phyloP scores from a whole-genome alignment of 2,113 vertebrate species.

The Oriolus oriolus region DNA sequence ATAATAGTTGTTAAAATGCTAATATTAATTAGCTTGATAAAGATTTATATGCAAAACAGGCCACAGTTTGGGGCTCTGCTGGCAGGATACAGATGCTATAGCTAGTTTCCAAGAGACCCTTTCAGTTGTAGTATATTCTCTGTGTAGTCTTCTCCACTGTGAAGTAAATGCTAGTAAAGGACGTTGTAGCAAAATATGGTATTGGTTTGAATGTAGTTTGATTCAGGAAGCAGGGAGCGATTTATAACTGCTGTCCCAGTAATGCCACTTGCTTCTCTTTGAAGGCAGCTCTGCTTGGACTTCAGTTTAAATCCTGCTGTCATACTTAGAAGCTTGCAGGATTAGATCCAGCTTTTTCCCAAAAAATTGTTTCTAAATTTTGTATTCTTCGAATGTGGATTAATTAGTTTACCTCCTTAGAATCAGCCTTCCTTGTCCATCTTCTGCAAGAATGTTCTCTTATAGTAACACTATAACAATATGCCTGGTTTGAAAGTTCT shows the following conservation, averaged over 20 bases:
- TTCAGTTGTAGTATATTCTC: background rate
- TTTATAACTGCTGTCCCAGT: background rate
- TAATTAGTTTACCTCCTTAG: background rate
- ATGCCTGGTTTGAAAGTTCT: background rate
- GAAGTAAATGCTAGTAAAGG: background rate
- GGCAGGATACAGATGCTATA: background rate
- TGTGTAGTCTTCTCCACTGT: background rate
- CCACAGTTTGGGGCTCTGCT: background rate
- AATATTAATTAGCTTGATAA: background rate
- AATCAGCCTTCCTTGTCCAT: background rate
- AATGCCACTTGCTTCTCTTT: background rate
- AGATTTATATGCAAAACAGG: background rate
- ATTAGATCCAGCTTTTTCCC: background rate
- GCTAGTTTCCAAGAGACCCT: background rate
- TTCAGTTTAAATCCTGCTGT: background rate
- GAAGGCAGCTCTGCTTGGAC: background rate
- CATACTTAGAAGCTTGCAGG: background rate
- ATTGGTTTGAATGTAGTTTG: background rate
- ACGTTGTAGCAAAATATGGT: background rate
- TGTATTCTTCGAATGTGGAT: background rate
- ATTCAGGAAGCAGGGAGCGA: background rate
- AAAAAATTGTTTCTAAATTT: background rate
- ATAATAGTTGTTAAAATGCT: slow-evolving; percentile 11
- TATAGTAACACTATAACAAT: background rate
- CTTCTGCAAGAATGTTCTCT: background rate